These are phyloP conservation scores for Euthynnus affinis DNA, from an alignment of 2,797 vertebrate species.

Conservation along the genomic window DNA sequence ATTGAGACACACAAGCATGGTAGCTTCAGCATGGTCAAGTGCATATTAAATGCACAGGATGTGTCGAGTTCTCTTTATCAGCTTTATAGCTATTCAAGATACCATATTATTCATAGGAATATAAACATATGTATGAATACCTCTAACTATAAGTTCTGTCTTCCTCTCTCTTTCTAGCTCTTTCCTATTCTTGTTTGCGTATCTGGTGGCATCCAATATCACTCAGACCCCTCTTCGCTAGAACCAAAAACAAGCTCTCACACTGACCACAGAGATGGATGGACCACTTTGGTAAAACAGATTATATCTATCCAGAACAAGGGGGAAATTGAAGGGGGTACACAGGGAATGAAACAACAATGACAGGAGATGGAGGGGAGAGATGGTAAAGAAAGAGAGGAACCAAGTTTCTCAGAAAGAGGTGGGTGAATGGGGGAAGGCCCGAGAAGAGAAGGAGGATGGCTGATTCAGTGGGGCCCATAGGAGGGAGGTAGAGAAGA, in stretches of 20 bases:
- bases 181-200: constrained; percentile 33
- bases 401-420: constrained; percentile 25
- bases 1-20: background rate
- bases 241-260: constrained; percentile 85
- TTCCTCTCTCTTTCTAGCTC: constrained; percentile 20
- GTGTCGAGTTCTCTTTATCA: constrained; percentile 3
- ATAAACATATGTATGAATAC: constrained; percentile 4
- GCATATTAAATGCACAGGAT: background rate
- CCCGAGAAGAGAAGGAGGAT: constrained; percentile 49
- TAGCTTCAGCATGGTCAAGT: constrained; percentile 15
- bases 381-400: constrained; percentile 25
- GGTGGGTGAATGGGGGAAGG: constrained; percentile 36
- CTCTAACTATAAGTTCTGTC: constrained; percentile 1
- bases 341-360: constrained; percentile 17
- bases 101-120: constrained; percentile 13
- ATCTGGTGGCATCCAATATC: constrained; percentile 75
- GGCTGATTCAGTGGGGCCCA: constrained; percentile 70
- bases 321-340: constrained; percentile 17
- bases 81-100: background rate
- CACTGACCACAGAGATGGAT: constrained; percentile 76
- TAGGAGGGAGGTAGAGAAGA: constrained; percentile 53
- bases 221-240: constrained; percentile 79
- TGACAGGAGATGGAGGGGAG: constrained; percentile 1
- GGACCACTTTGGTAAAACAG: constrained; percentile 74
- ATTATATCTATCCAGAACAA: constrained; percentile 74